phyloP scores from a whole-genome alignment of 1,140 invertebrate genomes.

The Drosophila oshimai region DNA sequence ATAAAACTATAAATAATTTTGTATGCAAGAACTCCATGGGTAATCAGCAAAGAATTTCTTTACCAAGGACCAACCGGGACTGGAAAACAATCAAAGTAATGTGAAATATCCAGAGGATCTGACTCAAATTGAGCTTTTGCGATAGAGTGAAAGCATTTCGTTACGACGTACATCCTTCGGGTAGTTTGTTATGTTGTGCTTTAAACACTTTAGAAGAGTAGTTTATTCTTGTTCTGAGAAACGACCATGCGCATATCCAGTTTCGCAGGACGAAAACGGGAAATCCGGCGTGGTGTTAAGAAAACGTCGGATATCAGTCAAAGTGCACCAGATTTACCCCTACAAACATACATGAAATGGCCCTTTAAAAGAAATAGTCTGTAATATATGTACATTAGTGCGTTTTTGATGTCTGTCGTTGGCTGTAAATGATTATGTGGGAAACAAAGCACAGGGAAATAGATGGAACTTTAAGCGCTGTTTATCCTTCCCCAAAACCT shows the following conservation, averaged over 20 bases:
- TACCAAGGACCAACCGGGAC: no score
- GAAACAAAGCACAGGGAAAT: no score
- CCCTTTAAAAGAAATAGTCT: no score
- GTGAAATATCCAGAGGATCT: no score
- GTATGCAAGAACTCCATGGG: neutral
- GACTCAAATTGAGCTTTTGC: neutral
- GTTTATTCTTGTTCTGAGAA: neutral
- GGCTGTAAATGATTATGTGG: no score
- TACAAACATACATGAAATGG: no score
- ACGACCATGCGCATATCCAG: slow-evolving; percentile 12
- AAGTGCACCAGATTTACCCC: neutral
- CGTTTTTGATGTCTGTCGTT: no score
- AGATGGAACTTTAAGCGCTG: no score
- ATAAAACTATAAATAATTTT: slow-evolving; percentile 46
- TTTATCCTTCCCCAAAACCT: no score
- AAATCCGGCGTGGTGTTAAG: neutral
- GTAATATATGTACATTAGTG: no score
- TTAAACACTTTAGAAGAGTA: neutral
- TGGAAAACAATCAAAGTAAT: no score
- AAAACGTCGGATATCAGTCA: neutral
- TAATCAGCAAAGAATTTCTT: neutral
- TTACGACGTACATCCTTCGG: neutral
- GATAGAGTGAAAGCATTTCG: neutral
- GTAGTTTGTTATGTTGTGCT: neutral
- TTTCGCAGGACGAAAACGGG: neutral